These are phyloP conservation scores for Cynopterus brachyotis DNA, from an alignment of 2,113 vertebrate species.

Conservation along the genomic window DNA sequence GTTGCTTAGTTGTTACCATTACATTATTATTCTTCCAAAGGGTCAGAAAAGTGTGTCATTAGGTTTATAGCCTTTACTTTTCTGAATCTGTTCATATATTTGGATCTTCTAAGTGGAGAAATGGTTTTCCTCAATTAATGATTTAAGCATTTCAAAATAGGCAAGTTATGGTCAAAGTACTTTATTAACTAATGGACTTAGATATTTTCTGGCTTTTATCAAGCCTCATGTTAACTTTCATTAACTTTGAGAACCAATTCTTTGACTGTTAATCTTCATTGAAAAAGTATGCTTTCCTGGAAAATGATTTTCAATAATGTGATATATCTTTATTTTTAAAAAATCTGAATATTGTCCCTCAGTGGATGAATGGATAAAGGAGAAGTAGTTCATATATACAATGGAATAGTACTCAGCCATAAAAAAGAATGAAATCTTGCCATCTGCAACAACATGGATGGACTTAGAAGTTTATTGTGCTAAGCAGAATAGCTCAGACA, in stretches of 20 bases:
- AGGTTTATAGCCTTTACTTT: background rate
- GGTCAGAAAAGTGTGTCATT: background rate
- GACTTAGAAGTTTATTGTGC: too few species aligned
- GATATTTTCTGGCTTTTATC: background rate
- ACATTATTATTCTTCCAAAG: background rate
- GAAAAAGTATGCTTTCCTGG: background rate
- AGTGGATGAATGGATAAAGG: too few species aligned
- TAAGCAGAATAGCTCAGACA: too few species aligned
- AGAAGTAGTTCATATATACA: too few species aligned
- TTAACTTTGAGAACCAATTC: background rate
- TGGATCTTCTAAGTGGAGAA: constrained; percentile 6
- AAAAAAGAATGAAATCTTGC: too few species aligned
- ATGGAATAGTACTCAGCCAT: too few species aligned
- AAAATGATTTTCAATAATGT: background rate
- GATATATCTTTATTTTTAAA: background rate
- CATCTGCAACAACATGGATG: too few species aligned
- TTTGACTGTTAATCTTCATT: background rate
- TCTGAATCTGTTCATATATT: constrained; percentile 7
- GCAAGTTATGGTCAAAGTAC: background rate
- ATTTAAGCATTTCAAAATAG: constrained; percentile 1
- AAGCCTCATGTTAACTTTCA: background rate
- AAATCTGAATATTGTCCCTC: background rate
- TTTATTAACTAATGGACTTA: background rate
- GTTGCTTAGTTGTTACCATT: background rate
- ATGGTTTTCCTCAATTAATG: background rate